Conservation (phyloP, 2,113 vertebrate genomes). For the Regulus satrapa region DNA sequence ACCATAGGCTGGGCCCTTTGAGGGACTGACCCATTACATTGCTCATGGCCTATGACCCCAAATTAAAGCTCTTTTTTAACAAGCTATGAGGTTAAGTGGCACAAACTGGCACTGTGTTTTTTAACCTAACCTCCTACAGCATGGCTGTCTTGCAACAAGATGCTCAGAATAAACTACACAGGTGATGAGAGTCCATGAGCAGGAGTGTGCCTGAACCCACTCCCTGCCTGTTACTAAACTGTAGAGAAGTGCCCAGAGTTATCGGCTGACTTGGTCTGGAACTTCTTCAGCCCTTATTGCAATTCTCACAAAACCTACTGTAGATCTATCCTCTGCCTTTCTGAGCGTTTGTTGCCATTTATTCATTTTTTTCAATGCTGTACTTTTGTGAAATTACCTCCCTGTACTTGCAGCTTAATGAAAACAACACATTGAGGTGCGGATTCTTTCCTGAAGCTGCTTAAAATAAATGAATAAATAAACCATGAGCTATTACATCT, state of each 20-base stretch:
- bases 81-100: neutral
- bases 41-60: neutral
- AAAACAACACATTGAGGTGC: neutral
- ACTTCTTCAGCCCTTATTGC: neutral
- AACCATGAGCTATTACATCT: neutral
- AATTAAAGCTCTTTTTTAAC: neutral
- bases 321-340: neutral
- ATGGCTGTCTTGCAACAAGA: neutral
- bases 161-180: neutral
- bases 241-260: neutral
- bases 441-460: neutral
- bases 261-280: rapidly evolving
- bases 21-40: neutral
- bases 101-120: neutral
- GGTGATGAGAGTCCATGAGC: neutral
- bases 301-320: neutral
- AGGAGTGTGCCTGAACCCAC: neutral
- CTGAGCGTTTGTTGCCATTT: neutral
- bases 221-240: neutral
- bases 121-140: neutral
- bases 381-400: neutral
- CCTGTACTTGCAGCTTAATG: neutral
- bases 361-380: neutral
- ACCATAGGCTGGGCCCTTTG: neutral
- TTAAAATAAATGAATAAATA: neutral